Conservation (phyloP, 2,113 vertebrate species). For the Rhinopomastus cyanomelas region DNA sequence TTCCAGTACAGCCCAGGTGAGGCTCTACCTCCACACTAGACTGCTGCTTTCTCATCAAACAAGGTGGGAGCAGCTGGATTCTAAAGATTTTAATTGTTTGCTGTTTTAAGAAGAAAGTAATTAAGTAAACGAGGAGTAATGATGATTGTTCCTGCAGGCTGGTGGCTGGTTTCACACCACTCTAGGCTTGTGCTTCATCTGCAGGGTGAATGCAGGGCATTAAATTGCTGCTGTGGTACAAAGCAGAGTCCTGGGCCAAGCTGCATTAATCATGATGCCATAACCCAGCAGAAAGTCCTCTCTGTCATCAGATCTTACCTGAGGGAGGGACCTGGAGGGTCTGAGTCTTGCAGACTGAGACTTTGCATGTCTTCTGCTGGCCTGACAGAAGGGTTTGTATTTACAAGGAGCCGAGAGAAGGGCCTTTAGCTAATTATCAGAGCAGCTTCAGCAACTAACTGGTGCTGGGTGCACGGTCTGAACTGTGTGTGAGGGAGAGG, state of each 20-base stretch:
- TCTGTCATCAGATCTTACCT: background rate
- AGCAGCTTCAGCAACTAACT: background rate
- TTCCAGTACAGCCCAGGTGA: background rate
- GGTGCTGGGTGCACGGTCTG: background rate
- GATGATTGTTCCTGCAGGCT: background rate
- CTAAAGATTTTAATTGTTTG: background rate
- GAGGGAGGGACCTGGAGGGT: background rate
- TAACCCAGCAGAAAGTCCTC: background rate
- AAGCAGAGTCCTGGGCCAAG: background rate
- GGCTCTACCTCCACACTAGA: background rate
- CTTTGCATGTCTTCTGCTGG: background rate
- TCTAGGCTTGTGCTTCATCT: background rate
- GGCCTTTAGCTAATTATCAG: background rate
- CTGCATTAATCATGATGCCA: background rate
- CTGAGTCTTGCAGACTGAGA: background rate
- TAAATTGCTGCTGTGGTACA: background rate
- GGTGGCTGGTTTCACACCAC: background rate
- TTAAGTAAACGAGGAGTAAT: too few species aligned
- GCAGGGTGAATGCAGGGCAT: too few species aligned
- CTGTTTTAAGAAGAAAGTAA: background rate
- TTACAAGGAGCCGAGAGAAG: background rate
- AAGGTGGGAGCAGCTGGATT: background rate
- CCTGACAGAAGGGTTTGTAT: background rate
- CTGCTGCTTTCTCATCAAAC: background rate
- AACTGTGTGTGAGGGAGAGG: background rate